Evolutionary conservation across 1,140 invertebrate genomes (phyloP).

Genomic region (Lordiphosa collinella): DNA sequence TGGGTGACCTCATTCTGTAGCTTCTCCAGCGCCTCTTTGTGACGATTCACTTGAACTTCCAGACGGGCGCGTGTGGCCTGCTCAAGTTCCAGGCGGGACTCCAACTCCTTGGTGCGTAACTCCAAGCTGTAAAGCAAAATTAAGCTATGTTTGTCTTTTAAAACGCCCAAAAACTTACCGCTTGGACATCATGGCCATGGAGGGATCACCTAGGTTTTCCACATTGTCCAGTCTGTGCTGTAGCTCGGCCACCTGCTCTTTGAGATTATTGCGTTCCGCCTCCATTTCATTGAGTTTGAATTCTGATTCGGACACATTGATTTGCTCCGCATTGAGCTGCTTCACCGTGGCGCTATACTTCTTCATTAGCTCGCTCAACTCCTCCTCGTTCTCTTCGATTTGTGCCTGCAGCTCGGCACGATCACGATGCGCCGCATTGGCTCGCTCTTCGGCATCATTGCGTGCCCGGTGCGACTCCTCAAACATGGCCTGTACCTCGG

Average conservation of each 20-base stretch:
- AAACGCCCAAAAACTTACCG: slow-evolving; percentile 56
- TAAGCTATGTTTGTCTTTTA: rapidly evolving
- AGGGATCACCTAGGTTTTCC: slow-evolving; percentile 88
- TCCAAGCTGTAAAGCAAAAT: slow-evolving; percentile 82
- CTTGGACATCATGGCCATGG: slow-evolving; percentile 87
- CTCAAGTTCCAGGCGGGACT: slow-evolving; percentile 93
- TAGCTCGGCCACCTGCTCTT: slow-evolving; percentile 89
- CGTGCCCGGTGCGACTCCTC: slow-evolving; percentile 88
- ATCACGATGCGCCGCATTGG: slow-evolving; percentile 87
- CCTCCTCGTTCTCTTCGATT: slow-evolving; percentile 95
- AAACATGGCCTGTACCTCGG: slow-evolving; percentile 87
- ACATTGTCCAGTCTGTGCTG: slow-evolving; percentile 87
- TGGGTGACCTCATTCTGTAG: slow-evolving; percentile 87
- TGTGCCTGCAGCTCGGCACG: slow-evolving; percentile 89
- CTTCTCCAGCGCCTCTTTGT: slow-evolving; percentile 92
- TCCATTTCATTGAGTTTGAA: slow-evolving; percentile 89
- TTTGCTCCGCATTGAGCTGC: slow-evolving; percentile 91
- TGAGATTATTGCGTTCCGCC: slow-evolving; percentile 87
- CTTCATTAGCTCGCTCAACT: slow-evolving; percentile 92
- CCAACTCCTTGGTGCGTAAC: slow-evolving; percentile 91
- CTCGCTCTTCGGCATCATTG: slow-evolving; percentile 90
- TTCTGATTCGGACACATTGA: slow-evolving; percentile 88
- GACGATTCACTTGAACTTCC: slow-evolving; percentile 90
- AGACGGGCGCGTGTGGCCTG: slow-evolving; percentile 89
- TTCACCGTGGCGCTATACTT: slow-evolving; percentile 94